A percentile compares a stretch with the other conserved stretches of the same genome.
Evolutionary conservation across 2,113 vertebrate species (phyloP).

Genomic region (Marcusenius ussheri): DNA sequence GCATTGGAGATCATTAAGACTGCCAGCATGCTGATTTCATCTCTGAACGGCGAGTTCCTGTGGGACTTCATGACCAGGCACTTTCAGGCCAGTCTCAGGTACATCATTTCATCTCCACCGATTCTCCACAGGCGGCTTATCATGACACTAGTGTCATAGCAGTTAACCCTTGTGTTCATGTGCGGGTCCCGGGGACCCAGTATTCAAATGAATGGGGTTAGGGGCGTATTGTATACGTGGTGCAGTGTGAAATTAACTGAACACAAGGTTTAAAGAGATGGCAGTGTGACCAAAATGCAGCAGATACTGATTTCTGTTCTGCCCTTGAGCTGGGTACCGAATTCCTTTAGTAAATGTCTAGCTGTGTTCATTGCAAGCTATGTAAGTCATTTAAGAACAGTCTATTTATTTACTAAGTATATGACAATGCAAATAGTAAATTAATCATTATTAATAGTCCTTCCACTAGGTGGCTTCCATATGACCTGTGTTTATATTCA

Average conservation of each 20-base stretch:
- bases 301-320: neutral
- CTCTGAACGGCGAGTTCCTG: constrained; percentile 82
- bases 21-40: constrained; percentile 81
- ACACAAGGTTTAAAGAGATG: neutral
- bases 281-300: neutral
- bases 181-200: too few species aligned
- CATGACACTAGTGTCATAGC: neutral
- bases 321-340: neutral
- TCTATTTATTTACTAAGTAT: neutral
- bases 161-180: neutral
- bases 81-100: constrained; percentile 83
- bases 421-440: neutral
- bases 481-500: constrained; percentile 11
- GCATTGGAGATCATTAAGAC: constrained; percentile 92
- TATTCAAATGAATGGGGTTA: too few species aligned
- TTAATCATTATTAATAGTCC: neutral
- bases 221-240: too few species aligned
- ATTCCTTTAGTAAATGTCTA: neutral
- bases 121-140: neutral
- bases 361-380: neutral
- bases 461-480: neutral
- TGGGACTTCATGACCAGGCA: constrained; percentile 88
- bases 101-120: neutral
- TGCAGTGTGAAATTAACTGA: too few species aligned
- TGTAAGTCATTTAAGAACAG: neutral